Base-by-base conservation (phyloP, 2,888 invertebrate genomes). In the Apotomis turbidana region DNA sequence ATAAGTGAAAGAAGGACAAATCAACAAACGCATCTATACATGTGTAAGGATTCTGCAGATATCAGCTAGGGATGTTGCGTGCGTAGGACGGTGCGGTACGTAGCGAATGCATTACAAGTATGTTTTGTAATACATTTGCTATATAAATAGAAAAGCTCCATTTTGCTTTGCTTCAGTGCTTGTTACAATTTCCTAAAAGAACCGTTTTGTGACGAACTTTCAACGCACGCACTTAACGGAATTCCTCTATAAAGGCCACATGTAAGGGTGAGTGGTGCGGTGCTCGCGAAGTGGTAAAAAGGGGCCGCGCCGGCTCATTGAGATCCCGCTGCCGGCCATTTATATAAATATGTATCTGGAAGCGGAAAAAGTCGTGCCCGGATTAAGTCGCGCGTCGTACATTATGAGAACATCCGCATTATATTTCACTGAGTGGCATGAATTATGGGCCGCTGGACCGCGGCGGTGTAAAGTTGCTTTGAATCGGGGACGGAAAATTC, bases 381-480 rank as follows among this genome's bases (percentile, higher is more conserved):
- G 88, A 90, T 90, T 89, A 90, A 89, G 89, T 90, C 87, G 86
- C 89, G 85, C 87, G 86, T 88, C 88, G 89, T 91, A 90, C 88
- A 89, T 90, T 91, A 90, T 86, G 87, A 86, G 88, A 86, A 89
- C 85, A 89, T 89, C 89, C 90, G 90, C 89, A 87, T 90, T 90
- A 90, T 91, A 91, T 90, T 90, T 90, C 89, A 89, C 87, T 83
- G 85, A 84, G 86, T 81, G 85, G 83, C 88, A 87, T 90, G 90
- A 91, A 84, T 90, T 90, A 90, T 90, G 89, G 82, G 81, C 84
- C 79, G 84, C 83, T 81, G 85, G 85, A 81, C 85, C 85, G 85
- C 83, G 76, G 78, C 84, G 84, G 82, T 81, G 83, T 84, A 86
- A 87, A 89, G 83, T 86, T 89, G 85, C 85, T 85, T 85, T 86